phyloP scores from a whole-genome alignment of 2,888 invertebrate species.

The Escarpia spicata region DNA sequence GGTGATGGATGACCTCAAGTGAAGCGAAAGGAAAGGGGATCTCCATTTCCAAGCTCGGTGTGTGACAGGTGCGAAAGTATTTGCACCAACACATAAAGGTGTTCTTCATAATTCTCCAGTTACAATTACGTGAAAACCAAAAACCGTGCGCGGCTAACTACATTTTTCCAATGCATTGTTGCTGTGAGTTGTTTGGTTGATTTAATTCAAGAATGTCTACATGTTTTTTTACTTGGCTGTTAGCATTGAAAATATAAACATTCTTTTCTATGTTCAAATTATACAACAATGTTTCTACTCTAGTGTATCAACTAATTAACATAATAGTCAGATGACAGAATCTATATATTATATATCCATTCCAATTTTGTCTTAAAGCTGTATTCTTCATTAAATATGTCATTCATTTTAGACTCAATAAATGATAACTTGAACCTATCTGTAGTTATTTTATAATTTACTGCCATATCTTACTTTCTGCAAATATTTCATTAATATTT shows the following conservation, averaged over 20 bases:
- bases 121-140: not conserved
- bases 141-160: not conserved
- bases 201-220: not conserved
- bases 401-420: too few species aligned
- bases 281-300: too few species aligned
- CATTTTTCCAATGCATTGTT: not conserved
- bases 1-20: not conserved
- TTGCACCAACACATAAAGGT: not conserved
- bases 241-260: not conserved
- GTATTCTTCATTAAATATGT: too few species aligned
- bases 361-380: too few species aligned
- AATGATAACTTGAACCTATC: too few species aligned
- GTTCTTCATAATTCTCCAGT: constrained; percentile 2
- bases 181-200: not conserved
- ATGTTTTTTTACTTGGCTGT: not conserved
- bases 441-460: too few species aligned
- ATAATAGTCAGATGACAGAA: too few species aligned
- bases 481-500: too few species aligned
- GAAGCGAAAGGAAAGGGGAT: not conserved
- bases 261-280: too few species aligned
- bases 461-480: too few species aligned
- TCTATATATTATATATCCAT: too few species aligned
- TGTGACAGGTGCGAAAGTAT: not conserved
- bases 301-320: too few species aligned
- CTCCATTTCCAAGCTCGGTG: not conserved